Base-by-base conservation (phyloP, 2,888 invertebrate genomes). In the Cacoxenus indagator region DNA sequence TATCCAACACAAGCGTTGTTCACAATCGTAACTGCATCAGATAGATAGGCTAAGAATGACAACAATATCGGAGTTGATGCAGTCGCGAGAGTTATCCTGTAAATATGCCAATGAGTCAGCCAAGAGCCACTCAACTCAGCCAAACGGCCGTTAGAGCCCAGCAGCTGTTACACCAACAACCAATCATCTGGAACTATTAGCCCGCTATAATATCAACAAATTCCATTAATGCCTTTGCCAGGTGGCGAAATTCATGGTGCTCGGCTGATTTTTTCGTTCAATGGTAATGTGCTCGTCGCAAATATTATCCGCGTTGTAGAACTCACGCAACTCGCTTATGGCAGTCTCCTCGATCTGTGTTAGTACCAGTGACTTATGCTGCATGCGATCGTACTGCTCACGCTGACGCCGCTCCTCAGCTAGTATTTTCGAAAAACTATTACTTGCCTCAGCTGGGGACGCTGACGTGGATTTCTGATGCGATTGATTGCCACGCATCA, bases 331-430 rank as follows among this genome's bases (percentile, higher is more conserved):
- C 76, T 96, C 95, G 71, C 93, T 92, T 75, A 96, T 95, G 0
- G 96, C 96, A 85, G 92, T 92, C 85, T 96, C 96, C 89, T 96
- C 96, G 76, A 95, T 95, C 91, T 95, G 95, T 17, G 95, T 95
- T 75, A 93, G 89, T 68, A 89, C 87, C 26, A 96, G 89, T 0
- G 93, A 91, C 85, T 95, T 95, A 6, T 92, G 92, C 83, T 91
- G 91, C 78, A 93, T 92, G 83, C 92, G 92, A 1, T 92, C 91
- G 73, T 91, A 91, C 79, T 93, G 92, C 73, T 93, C 93, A 72
- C 91, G 92, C 82, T 93, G 93, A 67, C 92, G 91, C 76, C 90
- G 91, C 86, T 95, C 95, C 76, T 93, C 93, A 14, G 91, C 91
- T 65, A 95, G 89, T 72, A 95, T 95, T 72, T 92, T 87, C 71